Evolutionary conservation across 1,140 invertebrate genomes (phyloP), one percentile per base, ranked within the genome.

Genomic region (Forficula auricularia): DNA sequence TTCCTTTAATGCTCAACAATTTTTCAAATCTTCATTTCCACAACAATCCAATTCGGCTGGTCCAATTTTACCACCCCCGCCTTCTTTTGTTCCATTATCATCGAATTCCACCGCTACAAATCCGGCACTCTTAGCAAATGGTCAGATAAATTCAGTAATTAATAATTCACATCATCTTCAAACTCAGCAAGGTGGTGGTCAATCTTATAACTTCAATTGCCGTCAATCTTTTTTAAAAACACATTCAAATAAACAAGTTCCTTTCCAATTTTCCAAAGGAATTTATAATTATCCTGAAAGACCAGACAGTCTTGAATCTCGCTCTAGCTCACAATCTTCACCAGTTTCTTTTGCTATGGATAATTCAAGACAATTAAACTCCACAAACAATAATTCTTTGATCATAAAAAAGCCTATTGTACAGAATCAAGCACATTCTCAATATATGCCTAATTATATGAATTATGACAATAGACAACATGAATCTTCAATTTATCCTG

Each of bases 331-430:
- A 49, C 77, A 80, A 49, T 77, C 75, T 1, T 79, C 76, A 2
- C 77, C 77, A 10, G 77, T 79, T 38, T 79, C 77, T 58, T 81
- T 77, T 58, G 77, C 77, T 3, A 73, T 77, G 44, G 78, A 81
- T 57, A 65, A 67, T 2, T 9, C 33, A 10, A 19, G 34, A 16
- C 46, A 47, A 39, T 41, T 27, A 9, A 41, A 47, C 18, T 30
- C 27, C 19, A 30, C 22, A 27, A n/a, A n/a, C n/a, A n/a, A n/a
- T n/a, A n/a, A n/a, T n/a, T 6, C 22, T 27, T 27, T 10, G 22
- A 10, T 27, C 4, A 27, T 27, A 6, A 27, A 27, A 27, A 27
- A 27, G 22, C 22, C 22, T 6, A 4, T 10, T 38, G n/a, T 38
- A 12, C 36, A 13, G n/a, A 12, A 38, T 3, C 36, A 38, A 3